Evolutionary conservation across 2,888 invertebrate species (phyloP).

Genomic region (Troides aeacus): DNA sequence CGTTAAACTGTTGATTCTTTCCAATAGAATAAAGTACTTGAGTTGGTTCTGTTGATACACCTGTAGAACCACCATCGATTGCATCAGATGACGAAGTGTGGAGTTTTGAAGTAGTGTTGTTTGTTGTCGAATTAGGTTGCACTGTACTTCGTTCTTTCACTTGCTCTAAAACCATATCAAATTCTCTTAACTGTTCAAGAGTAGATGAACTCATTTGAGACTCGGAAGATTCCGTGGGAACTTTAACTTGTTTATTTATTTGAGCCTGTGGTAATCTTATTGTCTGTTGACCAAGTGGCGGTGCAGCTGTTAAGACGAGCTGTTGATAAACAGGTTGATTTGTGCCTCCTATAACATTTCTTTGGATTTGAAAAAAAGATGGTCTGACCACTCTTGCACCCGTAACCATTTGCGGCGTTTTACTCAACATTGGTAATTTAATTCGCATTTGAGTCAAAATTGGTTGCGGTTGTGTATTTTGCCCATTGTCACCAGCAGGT

Average conservation of each 20-base stretch:
- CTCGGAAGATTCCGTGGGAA: constrained; percentile 64
- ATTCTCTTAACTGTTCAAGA: constrained; percentile 87
- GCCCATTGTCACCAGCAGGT: constrained; percentile 50
- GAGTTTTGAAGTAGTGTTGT: constrained; percentile 48
- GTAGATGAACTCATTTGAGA: constrained; percentile 87
- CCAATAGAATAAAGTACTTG: constrained; percentile 69
- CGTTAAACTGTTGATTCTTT: constrained; percentile 60
- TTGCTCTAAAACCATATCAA: constrained; percentile 89
- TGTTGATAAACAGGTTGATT: constrained; percentile 78
- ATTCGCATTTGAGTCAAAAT: constrained; percentile 78
- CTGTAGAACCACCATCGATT: constrained; percentile 49
- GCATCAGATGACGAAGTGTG: constrained; percentile 52
- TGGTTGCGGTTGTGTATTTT: constrained; percentile 58
- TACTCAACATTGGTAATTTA: constrained; percentile 75
- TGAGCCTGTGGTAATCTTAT: constrained; percentile 63
- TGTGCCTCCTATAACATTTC: constrained; percentile 80
- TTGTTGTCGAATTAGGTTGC: constrained; percentile 63
- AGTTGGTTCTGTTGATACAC: constrained; percentile 48
- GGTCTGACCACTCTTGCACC: constrained; percentile 79
- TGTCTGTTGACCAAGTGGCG: constrained; percentile 68
- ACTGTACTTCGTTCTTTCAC: constrained; percentile 88
- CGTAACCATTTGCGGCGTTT: constrained; percentile 77
- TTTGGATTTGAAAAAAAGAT: constrained; percentile 81
- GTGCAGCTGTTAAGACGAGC: constrained; percentile 72
- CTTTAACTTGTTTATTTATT: constrained; percentile 51